Evolutionary conservation across 2,797 vertebrate genomes (phyloP).

Genomic region (Anolis apletophallus): DNA sequence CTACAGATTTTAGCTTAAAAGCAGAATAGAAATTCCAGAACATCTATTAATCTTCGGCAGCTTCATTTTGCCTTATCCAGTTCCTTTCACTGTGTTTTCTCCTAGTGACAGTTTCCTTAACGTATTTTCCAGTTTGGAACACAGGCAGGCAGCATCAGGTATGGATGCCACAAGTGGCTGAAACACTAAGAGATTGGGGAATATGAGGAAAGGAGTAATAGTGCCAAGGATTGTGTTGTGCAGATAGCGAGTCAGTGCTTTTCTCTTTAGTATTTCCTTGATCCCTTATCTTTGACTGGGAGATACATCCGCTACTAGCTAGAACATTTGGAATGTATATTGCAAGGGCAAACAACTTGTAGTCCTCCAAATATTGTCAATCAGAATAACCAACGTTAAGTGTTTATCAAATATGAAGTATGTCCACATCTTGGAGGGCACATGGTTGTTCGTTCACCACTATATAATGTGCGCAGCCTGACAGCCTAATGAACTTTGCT

Average conservation of each 20-base stretch:
- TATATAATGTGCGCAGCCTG: too few relatives aligned
- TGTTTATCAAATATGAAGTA: too few relatives aligned
- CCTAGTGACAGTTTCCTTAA: fast-evolving
- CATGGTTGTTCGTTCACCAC: too few relatives aligned
- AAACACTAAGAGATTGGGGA: not conserved
- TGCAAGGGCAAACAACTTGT: too few relatives aligned
- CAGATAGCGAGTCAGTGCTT: not conserved
- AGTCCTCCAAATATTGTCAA: too few relatives aligned
- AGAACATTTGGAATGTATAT: too few relatives aligned
- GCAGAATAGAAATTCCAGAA: fast-evolving
- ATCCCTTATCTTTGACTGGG: too few relatives aligned
- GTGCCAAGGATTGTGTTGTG: not conserved
- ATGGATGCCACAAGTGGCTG: not conserved
- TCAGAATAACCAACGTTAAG: too few relatives aligned
- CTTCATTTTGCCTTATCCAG: not conserved
- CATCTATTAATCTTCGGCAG: not conserved
- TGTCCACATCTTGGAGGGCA: too few relatives aligned
- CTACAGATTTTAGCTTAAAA: not conserved
- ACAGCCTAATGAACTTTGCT: not conserved
- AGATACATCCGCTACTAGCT: not conserved
- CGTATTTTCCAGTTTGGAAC: not conserved
- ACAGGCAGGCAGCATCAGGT: not conserved
- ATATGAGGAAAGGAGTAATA: not conserved
- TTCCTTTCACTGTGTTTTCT: not conserved
- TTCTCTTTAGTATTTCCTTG: not conserved